phyloP scores from a whole-genome alignment of 2,113 vertebrate species.

The Archocentrus centrarchus region DNA sequence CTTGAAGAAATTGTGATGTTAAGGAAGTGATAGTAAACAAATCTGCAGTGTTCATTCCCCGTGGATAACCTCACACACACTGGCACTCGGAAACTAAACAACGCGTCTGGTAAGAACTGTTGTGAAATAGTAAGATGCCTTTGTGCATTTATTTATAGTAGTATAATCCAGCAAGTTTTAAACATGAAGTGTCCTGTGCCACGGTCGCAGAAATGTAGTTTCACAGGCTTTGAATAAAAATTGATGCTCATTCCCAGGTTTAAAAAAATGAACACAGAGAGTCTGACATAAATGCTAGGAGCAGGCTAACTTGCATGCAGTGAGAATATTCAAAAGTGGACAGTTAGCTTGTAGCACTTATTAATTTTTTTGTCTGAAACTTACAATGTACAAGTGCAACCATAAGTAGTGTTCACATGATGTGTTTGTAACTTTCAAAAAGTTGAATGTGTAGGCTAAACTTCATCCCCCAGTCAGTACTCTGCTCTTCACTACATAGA shows the following conservation, averaged over 20 bases:
- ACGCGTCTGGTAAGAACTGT: neutral
- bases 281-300: too few species aligned
- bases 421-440: neutral
- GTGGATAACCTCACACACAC: neutral
- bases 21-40: neutral
- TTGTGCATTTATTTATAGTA: neutral
- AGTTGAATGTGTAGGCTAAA: neutral
- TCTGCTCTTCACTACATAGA: too few species aligned
- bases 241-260: neutral
- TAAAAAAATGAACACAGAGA: too few species aligned
- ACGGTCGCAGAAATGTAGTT: neutral
- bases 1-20: neutral
- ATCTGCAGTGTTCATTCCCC: neutral
- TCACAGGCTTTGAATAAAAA: neutral
- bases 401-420: too few species aligned
- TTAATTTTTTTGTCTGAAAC: too few species aligned
- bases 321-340: too few species aligned
- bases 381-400: neutral
- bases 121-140: neutral
- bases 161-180: neutral
- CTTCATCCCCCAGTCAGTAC: too few species aligned
- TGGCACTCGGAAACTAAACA: neutral
- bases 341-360: too few species aligned
- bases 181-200: neutral
- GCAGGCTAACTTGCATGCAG: too few species aligned